Base-by-base conservation (phyloP, 2,113 vertebrate genomes). In the Rhynchomys soricoides region DNA sequence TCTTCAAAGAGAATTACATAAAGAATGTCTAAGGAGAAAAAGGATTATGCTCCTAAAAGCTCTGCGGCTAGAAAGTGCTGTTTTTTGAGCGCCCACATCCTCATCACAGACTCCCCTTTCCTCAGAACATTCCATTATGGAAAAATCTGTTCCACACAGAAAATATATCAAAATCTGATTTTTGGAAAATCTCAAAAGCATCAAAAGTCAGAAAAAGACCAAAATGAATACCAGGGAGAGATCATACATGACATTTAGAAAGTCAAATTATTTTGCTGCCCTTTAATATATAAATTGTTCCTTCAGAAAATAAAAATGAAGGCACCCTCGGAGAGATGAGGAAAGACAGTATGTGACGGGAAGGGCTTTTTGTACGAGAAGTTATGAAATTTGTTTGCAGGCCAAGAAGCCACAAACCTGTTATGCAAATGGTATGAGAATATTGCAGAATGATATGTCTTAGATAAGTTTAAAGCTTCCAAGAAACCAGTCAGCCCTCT, bases 231-330 rank as follows among this genome's bases (percentile, higher is more conserved):
- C 16, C n/a, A 81, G 59, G 90, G 62, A 81, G 19, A 94, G 19
- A 92, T 31, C 66, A 43, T 50, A 81, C 91, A 34, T 40, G 83
- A 7, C 75, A 62, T 7, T 59, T 7, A 68, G 6, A 86, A n/a
- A 93, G n/a, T n/a, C 82, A 37, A 13, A 16, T 83, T n/a, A 24
- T 68, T 90, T 82, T 59, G 73, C 92, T 95, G 17, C 21, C 17
- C 26, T 55, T 43, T 93, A 48, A 87, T 71, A 95, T 71, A 57
- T 45, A 95, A 93, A 96, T 6, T 0, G 17, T 87, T 3, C 43
- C 64, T 95, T 62, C 78, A 90, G 79, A 71, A 92, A 86, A 89
- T 48, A 64, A 95, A 93, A 82, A 43, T 43, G 45, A 75, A 70
- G 89, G 73, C 16, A 75, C 15, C 12, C 16, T 93, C 71, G 50